Evolutionary conservation across 2,113 vertebrate species (phyloP).

Genomic region (Pachypanchax playfairii): DNA sequence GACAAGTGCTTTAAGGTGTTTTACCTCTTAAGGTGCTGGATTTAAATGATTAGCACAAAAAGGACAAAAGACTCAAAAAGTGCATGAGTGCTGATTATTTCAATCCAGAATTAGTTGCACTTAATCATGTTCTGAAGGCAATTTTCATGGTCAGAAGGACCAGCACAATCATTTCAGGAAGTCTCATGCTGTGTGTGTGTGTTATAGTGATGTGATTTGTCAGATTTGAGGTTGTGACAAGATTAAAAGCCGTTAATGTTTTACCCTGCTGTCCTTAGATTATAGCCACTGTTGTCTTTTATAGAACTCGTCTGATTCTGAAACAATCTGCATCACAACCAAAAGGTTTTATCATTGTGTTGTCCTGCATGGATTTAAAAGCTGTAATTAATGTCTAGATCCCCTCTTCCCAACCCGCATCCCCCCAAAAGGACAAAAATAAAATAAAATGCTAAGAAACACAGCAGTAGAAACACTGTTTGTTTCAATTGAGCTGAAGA

Average conservation of each 20-base stretch:
- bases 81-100: slow-evolving; percentile 66
- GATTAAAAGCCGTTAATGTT: background rate
- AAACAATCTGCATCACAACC: slow-evolving; percentile 20
- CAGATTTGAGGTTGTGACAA: slow-evolving; percentile 27
- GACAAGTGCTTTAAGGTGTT: background rate
- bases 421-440: slow-evolving; percentile 17
- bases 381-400: slow-evolving; percentile 3
- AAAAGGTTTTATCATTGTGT: slow-evolving; percentile 16
- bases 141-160: slow-evolving; percentile 29
- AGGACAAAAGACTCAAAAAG: slow-evolving; percentile 52
- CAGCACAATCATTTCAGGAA: slow-evolving; percentile 28
- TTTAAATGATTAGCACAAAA: slow-evolving; percentile 51
- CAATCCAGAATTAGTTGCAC: slow-evolving; percentile 41
- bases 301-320: no score
- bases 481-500: slow-evolving; percentile 47
- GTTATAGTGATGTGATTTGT: background rate
- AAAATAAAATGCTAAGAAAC: slow-evolving; percentile 26
- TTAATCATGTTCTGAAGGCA: slow-evolving; percentile 14
- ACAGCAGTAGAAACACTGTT: slow-evolving; percentile 43
- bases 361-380: background rate
- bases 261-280: background rate
- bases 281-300: background rate
- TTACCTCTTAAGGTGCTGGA: slow-evolving; percentile 39
- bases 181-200: slow-evolving; percentile 6
- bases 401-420: slow-evolving; percentile 25